Conservation (phyloP, 1,140 invertebrate genomes). For the Trinorchestia longiramus region DNA sequence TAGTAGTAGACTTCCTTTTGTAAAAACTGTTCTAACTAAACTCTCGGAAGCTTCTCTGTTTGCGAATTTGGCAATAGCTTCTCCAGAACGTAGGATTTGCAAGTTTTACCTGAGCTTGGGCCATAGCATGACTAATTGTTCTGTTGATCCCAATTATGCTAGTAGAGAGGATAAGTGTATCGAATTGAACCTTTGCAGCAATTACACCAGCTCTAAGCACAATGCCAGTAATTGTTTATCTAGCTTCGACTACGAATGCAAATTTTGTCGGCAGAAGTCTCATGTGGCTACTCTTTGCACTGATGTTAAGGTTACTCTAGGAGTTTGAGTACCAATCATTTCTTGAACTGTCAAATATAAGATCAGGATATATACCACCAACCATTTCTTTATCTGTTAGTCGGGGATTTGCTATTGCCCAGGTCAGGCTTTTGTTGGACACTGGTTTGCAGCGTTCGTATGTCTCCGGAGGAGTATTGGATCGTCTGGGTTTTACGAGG, state of each 20-base stretch:
- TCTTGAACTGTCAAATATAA: neutral
- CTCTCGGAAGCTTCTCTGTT: neutral
- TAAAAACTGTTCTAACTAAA: neutral
- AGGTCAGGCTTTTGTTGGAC: neutral
- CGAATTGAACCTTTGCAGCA: neutral
- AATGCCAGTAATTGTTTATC: neutral
- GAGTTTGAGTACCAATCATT: neutral
- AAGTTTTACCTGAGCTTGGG: neutral
- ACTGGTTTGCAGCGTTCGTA: neutral
- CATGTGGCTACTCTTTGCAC: neutral
- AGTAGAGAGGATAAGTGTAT: neutral
- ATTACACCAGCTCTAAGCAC: neutral
- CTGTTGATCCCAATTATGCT: neutral
- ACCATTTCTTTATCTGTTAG: neutral
- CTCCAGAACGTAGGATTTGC: neutral
- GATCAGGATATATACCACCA: neutral
- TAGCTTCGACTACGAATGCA: neutral
- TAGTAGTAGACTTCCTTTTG: neutral
- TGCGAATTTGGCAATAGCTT: neutral
- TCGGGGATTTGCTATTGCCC: neutral
- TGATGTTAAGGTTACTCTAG: too few relatives aligned
- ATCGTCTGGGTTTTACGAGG: neutral
- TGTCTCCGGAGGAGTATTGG: neutral
- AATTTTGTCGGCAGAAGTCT: neutral
- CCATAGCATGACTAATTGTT: neutral